A percentile compares a stretch with the other conserved stretches of the same genome.
Evolutionary conservation across 1,140 invertebrate species (phyloP).

Genomic region (Drosophila teissieri): DNA sequence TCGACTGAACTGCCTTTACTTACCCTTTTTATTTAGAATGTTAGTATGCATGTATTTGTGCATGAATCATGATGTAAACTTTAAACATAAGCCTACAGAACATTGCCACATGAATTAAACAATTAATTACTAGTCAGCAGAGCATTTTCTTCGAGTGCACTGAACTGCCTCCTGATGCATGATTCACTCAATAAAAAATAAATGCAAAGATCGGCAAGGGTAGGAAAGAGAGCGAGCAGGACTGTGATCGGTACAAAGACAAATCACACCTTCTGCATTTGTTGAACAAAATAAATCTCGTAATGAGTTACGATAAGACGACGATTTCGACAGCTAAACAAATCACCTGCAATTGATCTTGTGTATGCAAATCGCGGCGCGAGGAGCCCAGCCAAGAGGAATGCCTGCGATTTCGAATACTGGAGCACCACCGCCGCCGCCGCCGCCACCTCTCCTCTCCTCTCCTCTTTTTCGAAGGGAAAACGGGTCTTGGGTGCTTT

Average conservation of each 20-base stretch:
- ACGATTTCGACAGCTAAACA: slow-evolving; percentile 85
- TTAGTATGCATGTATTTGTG: background rate
- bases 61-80: too few relatives aligned
- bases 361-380: slow-evolving; percentile 73
- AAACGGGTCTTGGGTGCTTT: slow-evolving; percentile 5
- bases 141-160: slow-evolving; percentile 1
- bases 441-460: background rate
- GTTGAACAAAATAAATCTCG: slow-evolving; percentile 85
- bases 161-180: slow-evolving; percentile 40
- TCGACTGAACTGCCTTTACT: too few relatives aligned
- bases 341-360: slow-evolving; percentile 85
- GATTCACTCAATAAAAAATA: slow-evolving; percentile 81
- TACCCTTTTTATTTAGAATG: too few relatives aligned
- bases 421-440: slow-evolving; percentile 68
- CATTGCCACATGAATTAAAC: too few relatives aligned
- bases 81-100: too few relatives aligned
- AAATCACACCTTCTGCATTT: slow-evolving; percentile 85
- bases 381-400: slow-evolving; percentile 57
- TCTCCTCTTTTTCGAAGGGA: background rate
- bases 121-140: too few relatives aligned
- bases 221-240: background rate
- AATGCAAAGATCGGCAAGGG: slow-evolving; percentile 52
- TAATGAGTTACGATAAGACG: slow-evolving; percentile 85
- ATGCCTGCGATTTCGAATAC: slow-evolving; percentile 80
- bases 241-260: slow-evolving; percentile 82